phyloP scores from a whole-genome alignment of 2,888 invertebrate species.

The Athalia circularis region DNA sequence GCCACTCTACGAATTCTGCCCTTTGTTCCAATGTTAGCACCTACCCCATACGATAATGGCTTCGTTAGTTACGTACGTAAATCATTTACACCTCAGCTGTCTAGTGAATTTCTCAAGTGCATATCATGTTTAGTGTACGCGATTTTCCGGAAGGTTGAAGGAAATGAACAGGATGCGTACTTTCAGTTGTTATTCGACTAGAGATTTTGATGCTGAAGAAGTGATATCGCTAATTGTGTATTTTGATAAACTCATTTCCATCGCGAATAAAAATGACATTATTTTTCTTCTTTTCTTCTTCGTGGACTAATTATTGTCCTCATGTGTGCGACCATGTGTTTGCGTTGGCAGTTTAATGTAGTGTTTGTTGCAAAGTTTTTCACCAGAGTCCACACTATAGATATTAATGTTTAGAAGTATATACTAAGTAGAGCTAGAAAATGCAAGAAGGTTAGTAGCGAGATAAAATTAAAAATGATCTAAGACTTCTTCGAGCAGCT shows the following conservation, averaged over 20 bases:
- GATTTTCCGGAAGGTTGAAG: background rate
- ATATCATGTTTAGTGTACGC: constrained; percentile 2
- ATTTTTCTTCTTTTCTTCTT: background rate
- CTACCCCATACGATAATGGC: constrained; percentile 1
- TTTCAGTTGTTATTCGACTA: no score
- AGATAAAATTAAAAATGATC: background rate
- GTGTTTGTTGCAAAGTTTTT: constrained; percentile 15
- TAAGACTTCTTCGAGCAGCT: background rate
- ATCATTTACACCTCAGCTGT: constrained; percentile 15
- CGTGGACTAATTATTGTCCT: background rate
- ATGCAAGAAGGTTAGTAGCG: background rate
- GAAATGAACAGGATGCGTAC: background rate
- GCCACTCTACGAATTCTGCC: constrained; percentile 15
- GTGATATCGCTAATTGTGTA: no score
- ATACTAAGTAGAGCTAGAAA: background rate
- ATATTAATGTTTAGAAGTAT: constrained; percentile 17
- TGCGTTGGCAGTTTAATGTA: background rate
- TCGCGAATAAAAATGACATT: background rate
- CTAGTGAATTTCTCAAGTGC: background rate
- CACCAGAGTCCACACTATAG: background rate
- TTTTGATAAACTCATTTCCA: background rate
- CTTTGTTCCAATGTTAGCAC: constrained; percentile 22
- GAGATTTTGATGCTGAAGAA: no score
- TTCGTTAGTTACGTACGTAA: constrained; percentile 23
- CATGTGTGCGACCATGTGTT: constrained; percentile 8